A percentile compares a stretch with the other conserved stretches of the same genome.
phyloP scores from a whole-genome alignment of 1,140 invertebrate genomes.

The Pseudobourletiella spinata region DNA sequence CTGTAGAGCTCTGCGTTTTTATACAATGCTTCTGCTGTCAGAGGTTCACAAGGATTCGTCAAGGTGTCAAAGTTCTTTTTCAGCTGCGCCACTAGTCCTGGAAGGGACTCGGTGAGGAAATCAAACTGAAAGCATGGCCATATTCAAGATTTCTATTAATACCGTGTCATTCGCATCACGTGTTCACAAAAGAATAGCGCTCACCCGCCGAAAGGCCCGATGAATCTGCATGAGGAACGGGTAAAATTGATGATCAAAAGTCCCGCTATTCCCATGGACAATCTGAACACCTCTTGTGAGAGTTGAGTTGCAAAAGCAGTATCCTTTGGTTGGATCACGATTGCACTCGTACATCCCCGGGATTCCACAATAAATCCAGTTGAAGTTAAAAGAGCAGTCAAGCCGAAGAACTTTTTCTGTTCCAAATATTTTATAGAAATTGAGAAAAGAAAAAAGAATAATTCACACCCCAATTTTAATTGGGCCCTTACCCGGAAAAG shows the following conservation, averaged over 20 bases:
- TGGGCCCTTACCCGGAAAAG: not conserved
- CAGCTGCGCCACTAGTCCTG: not conserved
- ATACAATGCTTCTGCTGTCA: not conserved
- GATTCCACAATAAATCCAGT: constrained; percentile 2
- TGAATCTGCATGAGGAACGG: not conserved
- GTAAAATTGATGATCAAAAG: not conserved
- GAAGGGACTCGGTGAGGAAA: not conserved
- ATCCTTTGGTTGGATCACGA: not conserved
- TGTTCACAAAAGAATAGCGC: not conserved
- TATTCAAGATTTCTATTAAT: not conserved
- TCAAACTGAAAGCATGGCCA: not conserved
- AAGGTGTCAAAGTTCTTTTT: not conserved
- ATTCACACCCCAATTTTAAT: not conserved
- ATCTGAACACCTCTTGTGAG: not conserved
- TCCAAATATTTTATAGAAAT: not conserved
- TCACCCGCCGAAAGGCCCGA: not conserved
- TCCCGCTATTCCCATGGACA: not conserved
- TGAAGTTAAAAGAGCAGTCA: not conserved
- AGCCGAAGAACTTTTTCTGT: not conserved
- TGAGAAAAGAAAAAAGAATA: not conserved
- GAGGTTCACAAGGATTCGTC: not conserved
- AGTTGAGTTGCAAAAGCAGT: not conserved
- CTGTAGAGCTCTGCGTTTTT: too few species aligned
- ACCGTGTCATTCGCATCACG: not conserved
- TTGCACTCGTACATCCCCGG: not conserved